Base-by-base conservation (phyloP, 2,888 invertebrate genomes). In the Dugesia japonica region DNA sequence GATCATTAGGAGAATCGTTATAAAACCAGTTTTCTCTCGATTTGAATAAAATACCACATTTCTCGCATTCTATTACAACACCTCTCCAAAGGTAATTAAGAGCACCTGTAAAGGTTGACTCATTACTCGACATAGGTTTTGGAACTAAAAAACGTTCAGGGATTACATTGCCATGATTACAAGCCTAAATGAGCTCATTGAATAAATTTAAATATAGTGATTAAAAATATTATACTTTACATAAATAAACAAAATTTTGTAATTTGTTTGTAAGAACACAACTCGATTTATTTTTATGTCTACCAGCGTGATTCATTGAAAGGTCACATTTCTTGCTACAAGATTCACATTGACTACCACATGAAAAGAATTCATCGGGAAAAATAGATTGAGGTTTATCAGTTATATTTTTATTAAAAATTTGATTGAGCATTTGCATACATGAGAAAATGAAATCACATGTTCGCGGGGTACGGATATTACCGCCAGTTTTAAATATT, bases 21-120 rank as follows among this genome's bases (percentile, higher is more conserved):
- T 90, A 90, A 82, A 89, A 90, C 91, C 91, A 91, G 83, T 89
- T 89, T 82, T 91, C 89, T 27, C 90, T 87, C 80, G 89, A 89
- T 71, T 89, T 87, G 82, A 88, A 89, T 79, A 90, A 89, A 79
- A 89, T 88, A 0, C 90, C 89, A 84, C 89, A 91, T 80, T 88
- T 87, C 17, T 88, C 88, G 84, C 91, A 91, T 81, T 90, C 90
- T 78, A 91, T 88, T 0, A 89, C 88, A 81, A 81, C 89, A 81
- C 91, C 90, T 73, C 89, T 88, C 90, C 90, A 90, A 0, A 90
- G 4, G n/a, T 56, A 56, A n/a, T 23, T 23, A 23, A 56, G 17
- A 56, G 56, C 56, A 4, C 56, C 56, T 9, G 56, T 20, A 13
- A 56, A 56, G 7, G 23, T 56, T 13, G 56, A 56, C 7, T 56